These are phyloP conservation scores for Chlamydotis undulata DNA, from an alignment of 2,113 vertebrate species.

Conservation along the genomic window DNA sequence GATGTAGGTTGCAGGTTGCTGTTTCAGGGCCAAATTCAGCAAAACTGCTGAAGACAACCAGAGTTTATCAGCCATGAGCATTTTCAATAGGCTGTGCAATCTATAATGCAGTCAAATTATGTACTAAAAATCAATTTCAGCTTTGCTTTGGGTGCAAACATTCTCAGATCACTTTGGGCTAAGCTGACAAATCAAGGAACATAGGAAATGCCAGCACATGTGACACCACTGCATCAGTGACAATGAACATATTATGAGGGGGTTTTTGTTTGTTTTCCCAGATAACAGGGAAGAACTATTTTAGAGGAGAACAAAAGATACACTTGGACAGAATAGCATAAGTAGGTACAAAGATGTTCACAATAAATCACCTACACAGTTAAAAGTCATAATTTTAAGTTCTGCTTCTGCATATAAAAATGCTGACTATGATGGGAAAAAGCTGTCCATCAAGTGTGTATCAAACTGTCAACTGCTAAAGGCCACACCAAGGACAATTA, in stretches of 20 bases:
- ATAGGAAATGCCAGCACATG: not conserved
- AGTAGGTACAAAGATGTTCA: constrained; percentile 24
- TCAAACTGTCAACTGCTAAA: constrained; percentile 39
- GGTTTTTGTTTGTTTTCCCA: not conserved
- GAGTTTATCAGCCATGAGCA: not conserved
- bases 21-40: not conserved
- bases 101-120: not conserved
- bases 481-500: constrained; percentile 52
- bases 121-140: not conserved
- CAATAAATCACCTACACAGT: not conserved
- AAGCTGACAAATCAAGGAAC: not conserved
- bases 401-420: constrained; percentile 27
- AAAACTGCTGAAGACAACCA: not conserved
- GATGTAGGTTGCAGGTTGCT: not conserved
- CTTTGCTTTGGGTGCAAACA: not conserved
- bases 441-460: constrained; percentile 26
- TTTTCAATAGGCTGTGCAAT: not conserved
- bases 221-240: not conserved
- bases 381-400: constrained; percentile 1
- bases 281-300: constrained; percentile 20
- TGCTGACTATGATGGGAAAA: not conserved
- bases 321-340: not conserved
- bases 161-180: not conserved
- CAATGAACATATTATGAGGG: not conserved
- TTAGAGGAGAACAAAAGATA: not conserved